These are phyloP conservation scores for Lasioglossum calceatum DNA, from an alignment of 2,888 invertebrate genomes.

Conservation along the genomic window DNA sequence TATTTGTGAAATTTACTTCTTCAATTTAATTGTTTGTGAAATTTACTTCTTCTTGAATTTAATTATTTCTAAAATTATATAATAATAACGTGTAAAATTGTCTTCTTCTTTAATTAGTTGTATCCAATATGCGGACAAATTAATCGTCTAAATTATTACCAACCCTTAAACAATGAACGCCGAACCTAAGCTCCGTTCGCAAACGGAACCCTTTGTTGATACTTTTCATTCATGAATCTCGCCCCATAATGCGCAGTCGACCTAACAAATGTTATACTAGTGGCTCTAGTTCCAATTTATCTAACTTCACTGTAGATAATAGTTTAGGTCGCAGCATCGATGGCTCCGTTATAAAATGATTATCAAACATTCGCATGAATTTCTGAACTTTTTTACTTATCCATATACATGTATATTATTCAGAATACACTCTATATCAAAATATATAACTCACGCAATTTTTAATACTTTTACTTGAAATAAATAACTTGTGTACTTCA, in stretches of 20 bases:
- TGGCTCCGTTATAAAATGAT: neutral
- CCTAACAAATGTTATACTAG: neutral
- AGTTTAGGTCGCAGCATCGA: neutral
- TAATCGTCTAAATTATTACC: neutral
- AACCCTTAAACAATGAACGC: neutral
- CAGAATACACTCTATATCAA: too few relatives aligned
- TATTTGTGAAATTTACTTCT: too few relatives aligned
- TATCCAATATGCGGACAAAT: neutral
- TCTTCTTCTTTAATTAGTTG: neutral
- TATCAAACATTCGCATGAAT: neutral
- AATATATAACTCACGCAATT: too few relatives aligned
- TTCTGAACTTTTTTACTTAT: neutral
- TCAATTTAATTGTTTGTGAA: too few relatives aligned
- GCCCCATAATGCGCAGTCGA: neutral
- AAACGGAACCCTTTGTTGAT: conserved; percentile 4
- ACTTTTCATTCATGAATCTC: neutral
- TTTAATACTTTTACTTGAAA: too few relatives aligned
- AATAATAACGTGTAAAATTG: too few relatives aligned
- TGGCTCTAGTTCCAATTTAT: neutral
- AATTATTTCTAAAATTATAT: too few relatives aligned
- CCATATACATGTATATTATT: neutral
- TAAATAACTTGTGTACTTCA: too few relatives aligned
- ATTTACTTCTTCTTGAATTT: too few relatives aligned
- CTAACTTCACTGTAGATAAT: neutral
- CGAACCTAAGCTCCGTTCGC: neutral